These are phyloP conservation scores for Xylota sylvarum DNA, from an alignment of 2,888 invertebrate species.

Conservation along the genomic window DNA sequence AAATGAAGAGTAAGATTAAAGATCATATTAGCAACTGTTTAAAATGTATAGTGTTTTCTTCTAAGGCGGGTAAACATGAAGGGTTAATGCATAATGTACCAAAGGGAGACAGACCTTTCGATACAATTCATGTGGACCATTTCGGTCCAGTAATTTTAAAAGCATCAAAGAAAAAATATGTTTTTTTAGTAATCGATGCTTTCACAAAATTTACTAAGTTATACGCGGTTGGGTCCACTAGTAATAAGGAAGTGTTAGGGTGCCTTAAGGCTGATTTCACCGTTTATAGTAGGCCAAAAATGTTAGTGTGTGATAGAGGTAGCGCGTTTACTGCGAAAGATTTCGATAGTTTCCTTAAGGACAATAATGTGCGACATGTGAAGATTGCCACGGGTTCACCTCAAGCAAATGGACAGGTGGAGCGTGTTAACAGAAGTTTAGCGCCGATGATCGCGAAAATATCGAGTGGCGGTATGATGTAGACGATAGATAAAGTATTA, in stretches of 20 bases:
- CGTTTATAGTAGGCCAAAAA: no score
- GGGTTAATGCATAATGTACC: not conserved
- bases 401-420: no score
- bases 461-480: no score
- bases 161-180: not conserved
- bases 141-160: not conserved
- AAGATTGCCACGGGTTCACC: no score
- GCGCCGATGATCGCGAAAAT: no score
- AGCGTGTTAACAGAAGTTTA: no score
- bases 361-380: no score
- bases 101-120: not conserved
- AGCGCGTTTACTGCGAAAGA: no score
- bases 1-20: not conserved
- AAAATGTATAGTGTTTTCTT: slow-evolving; percentile 7
- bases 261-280: no score
- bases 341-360: no score
- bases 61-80: not conserved
- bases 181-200: not conserved
- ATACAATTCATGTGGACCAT: not conserved
- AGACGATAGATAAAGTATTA: no score
- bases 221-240: not conserved
- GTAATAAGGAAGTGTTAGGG: not conserved
- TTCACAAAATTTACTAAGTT: not conserved
- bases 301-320: no score
- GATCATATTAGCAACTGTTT: not conserved